phyloP scores from a whole-genome alignment of 1,140 invertebrate species.

The Philopotamus ludificatus region DNA sequence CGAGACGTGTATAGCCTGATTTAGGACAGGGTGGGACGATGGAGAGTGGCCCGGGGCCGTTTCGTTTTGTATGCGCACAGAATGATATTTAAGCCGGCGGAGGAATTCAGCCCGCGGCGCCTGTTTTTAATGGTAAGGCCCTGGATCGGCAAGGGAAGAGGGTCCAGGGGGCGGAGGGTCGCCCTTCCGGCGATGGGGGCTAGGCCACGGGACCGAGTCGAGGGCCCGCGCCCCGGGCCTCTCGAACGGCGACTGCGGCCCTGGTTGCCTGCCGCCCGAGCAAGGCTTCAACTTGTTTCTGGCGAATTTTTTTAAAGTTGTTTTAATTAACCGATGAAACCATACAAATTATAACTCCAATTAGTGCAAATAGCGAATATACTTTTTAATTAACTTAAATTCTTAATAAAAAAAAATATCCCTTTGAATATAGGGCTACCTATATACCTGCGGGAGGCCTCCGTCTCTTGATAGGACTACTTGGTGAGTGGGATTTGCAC shows the following conservation, averaged over 20 bases:
- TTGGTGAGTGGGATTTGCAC: too few species aligned
- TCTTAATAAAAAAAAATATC: too few species aligned
- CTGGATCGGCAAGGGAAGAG: not conserved
- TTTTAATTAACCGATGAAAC: too few species aligned
- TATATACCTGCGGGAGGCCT: too few species aligned
- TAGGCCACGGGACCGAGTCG: not conserved
- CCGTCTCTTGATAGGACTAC: too few species aligned
- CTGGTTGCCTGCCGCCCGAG: not conserved
- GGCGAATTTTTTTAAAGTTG: too few species aligned
- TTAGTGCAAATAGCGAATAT: too few species aligned
- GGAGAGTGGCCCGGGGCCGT: conserved; percentile 13
- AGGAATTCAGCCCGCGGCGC: conserved; percentile 23
- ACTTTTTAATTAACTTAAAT: too few species aligned
- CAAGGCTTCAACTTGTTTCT: not conserved
- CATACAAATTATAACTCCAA: too few species aligned
- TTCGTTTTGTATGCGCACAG: conserved; percentile 30
- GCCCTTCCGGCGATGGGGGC: conserved; percentile 5
- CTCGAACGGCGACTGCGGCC: not conserved
- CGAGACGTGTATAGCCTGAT: too few species aligned
- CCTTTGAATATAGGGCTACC: too few species aligned
- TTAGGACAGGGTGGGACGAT: not conserved
- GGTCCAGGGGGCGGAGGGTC: too few species aligned
- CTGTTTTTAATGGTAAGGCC: conserved; percentile 25
- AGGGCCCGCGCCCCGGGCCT: conserved; percentile 3
- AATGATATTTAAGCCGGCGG: conserved; percentile 31